phyloP scores from a whole-genome alignment of 2,113 vertebrate species.

The Microtus pennsylvanicus region DNA sequence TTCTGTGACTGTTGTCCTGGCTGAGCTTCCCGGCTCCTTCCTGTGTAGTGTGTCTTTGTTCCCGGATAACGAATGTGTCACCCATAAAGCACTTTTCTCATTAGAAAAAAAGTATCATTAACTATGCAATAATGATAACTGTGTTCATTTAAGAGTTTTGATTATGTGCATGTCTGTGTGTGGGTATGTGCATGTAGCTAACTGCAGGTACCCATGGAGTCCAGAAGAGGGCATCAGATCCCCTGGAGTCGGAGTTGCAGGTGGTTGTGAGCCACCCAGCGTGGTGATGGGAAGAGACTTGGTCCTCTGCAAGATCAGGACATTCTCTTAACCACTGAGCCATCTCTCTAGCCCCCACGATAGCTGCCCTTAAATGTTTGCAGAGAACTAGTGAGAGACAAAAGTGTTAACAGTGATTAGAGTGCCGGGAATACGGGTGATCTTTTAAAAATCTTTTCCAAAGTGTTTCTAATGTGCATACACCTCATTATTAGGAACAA shows the following conservation, averaged over 20 bases:
- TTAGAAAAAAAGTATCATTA: neutral
- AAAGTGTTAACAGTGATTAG: neutral
- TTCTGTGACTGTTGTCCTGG: neutral
- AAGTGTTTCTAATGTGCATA: neutral
- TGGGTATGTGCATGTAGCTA: neutral
- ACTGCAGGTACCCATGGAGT: neutral
- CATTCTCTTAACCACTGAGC: neutral
- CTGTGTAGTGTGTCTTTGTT: neutral
- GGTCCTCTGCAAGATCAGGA: neutral
- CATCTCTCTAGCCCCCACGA: neutral
- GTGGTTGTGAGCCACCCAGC: neutral
- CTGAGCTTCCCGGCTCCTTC: neutral
- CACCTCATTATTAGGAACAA: neutral
- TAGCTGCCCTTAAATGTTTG: neutral
- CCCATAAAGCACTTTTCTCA: neutral
- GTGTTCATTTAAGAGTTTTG: neutral
- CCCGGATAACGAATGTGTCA: neutral
- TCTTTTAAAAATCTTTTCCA: neutral
- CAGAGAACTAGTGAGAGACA: neutral
- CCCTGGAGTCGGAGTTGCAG: neutral
- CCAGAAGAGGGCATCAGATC: neutral
- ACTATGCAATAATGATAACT: neutral
- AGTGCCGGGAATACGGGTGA: too few relatives aligned
- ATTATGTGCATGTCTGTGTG: too few relatives aligned
- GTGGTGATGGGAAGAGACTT: neutral